Conservation (phyloP, 2,797 vertebrate genomes). For the Siniperca obscura region DNA sequence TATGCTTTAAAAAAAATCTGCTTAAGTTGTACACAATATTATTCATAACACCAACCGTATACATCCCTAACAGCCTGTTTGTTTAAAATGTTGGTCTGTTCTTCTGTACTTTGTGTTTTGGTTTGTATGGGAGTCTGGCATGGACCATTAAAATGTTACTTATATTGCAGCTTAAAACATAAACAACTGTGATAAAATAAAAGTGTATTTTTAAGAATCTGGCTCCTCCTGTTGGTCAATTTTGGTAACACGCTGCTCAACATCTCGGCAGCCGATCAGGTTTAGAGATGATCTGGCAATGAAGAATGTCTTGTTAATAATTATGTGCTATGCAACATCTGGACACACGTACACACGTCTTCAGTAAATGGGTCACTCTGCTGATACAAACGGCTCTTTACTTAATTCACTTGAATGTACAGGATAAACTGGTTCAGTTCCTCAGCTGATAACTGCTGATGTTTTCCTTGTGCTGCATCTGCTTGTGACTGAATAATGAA, state of each 20-base stretch:
- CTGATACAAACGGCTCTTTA: background rate
- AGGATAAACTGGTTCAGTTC: background rate
- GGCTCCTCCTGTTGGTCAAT: conserved; percentile 66
- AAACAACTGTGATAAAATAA: conserved; percentile 44
- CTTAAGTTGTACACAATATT: conserved; percentile 49
- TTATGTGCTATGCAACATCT: background rate
- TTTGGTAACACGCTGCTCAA: conserved; percentile 10
- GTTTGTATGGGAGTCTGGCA: background rate
- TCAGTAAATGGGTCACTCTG: background rate
- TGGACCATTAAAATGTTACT: conserved; percentile 39
- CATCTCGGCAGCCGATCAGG: background rate
- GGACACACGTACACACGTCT: background rate
- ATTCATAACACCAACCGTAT: conserved; percentile 10
- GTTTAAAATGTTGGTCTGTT: conserved; percentile 29
- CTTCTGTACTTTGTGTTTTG: background rate
- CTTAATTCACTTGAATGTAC: background rate
- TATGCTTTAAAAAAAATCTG: conserved; percentile 17
- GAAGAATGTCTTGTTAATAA: background rate
- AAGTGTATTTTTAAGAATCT: conserved; percentile 70
- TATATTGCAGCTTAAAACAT: conserved; percentile 25
- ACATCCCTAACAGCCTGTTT: conserved; percentile 37
- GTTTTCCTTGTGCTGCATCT: background rate
- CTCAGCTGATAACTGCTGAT: background rate
- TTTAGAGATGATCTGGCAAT: background rate
- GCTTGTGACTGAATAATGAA: conserved; percentile 42